A percentile compares a stretch with the other conserved stretches of the same genome.
These are phyloP conservation scores for Eledona agricola DNA, from an alignment of 2,888 invertebrate species.

Conservation along the genomic window DNA sequence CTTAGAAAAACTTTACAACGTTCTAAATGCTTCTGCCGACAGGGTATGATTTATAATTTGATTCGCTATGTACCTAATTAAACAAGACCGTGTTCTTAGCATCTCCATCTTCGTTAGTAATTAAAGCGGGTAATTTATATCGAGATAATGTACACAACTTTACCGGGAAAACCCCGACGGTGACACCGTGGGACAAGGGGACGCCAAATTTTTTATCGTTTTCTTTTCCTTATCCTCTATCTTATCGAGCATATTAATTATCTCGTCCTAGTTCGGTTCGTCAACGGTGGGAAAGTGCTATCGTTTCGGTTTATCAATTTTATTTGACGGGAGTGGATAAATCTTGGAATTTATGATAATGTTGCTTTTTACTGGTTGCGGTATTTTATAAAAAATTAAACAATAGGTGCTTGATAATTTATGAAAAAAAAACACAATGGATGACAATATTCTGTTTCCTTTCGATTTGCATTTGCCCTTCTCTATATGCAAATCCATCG, in stretches of 20 bases:
- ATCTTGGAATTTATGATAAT: conserved; percentile 25
- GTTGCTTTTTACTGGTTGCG: conserved; percentile 8
- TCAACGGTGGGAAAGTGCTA: background rate
- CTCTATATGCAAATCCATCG: conserved; percentile 13
- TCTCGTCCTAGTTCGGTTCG: conserved; percentile 8
- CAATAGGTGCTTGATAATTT: conserved; percentile 26
- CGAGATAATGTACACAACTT: conserved; percentile 51
- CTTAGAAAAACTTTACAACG: conserved; percentile 7
- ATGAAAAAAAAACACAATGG: conserved; percentile 26
- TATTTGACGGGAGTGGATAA: conserved; percentile 10
- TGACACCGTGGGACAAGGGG: conserved; percentile 38
- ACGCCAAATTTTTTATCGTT: conserved; percentile 39
- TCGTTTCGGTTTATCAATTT: conserved; percentile 12
- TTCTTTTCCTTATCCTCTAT: conserved; percentile 26
- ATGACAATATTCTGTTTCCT: conserved; percentile 19
- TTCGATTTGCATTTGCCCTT: conserved; percentile 22
- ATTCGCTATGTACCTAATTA: conserved; percentile 46
- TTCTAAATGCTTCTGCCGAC: conserved; percentile 39
- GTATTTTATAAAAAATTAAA: conserved; percentile 26
- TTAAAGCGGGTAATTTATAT: conserved; percentile 52
- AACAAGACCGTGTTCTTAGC: conserved; percentile 46
- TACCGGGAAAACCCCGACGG: conserved; percentile 37
- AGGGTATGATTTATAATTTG: conserved; percentile 48
- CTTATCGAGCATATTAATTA: conserved; percentile 26
- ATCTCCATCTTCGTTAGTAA: conserved; percentile 49